Evolutionary conservation across 1,140 invertebrate species (phyloP), one percentile per base, ranked within the genome.

Genomic region (Leptoteleia sp.): DNA sequence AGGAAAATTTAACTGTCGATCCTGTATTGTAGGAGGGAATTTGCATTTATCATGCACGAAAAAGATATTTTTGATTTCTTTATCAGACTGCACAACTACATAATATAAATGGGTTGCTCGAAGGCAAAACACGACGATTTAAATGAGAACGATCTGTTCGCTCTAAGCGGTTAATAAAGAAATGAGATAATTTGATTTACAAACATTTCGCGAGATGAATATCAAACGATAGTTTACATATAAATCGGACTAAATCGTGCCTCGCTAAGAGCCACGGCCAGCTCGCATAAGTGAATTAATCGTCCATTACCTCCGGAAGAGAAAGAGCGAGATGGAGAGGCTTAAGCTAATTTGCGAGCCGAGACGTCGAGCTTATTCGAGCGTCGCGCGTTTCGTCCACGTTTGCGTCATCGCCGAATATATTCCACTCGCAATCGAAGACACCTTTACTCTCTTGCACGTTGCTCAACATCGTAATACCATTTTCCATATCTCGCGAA

Each of bases 341-440:
- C 22, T 35, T 27, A 45, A 50, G 35, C 43, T 43, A 59, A 70
- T 57, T 68, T 57, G 54, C 45, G 17, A 59, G 35, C 27, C n/a
- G 33, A 47, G 42, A 55, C 22, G 29, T 35, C 33, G 35, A 16
- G 13, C n/a, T n/a, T 25, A 15, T 42, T 35, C 19, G 25, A 15
- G 16, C 15, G 57, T 3, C 27, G 25, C 43, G 45, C 48, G 9
- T 33, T 52, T 71, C 27, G 8, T 27, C 25, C 12, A 13, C 40
- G 13, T 37, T 54, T 71, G 55, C 45, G 67, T 71, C 67, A 71
- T 54, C 35, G 54, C 54, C 54, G 52, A 59, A 68, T 68, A 22
- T 57, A 57, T 68, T 68, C 31, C 6, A 48, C 15, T 29, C 13
- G 11, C 19, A n/a, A 67, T 54, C 12, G 40, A 54, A 43, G 25